Conservation (phyloP, 2,113 vertebrate species). For the Romanogobio albipinnatus region DNA sequence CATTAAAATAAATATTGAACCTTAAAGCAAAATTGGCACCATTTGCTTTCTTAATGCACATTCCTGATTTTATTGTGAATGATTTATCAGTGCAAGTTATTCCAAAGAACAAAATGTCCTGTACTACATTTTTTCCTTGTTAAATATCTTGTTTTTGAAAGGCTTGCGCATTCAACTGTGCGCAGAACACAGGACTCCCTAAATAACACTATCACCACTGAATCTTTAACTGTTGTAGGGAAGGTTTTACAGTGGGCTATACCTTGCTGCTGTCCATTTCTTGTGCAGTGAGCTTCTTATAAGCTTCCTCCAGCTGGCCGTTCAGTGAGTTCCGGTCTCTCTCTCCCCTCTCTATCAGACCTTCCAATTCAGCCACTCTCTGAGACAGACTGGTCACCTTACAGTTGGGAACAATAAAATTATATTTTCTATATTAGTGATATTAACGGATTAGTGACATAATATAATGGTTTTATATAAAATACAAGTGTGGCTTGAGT, state of each 20-base stretch:
- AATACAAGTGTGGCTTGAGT: neutral
- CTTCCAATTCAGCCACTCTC: constrained; percentile 81
- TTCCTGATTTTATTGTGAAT: neutral
- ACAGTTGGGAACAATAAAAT: neutral
- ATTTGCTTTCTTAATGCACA: neutral
- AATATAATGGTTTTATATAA: neutral
- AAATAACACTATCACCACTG: neutral
- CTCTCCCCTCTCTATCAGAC: constrained; percentile 76
- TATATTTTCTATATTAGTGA: neutral
- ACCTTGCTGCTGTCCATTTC: constrained; percentile 86
- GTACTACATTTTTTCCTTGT: neutral
- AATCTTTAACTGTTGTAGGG: neutral
- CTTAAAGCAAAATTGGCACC: neutral
- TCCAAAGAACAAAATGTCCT: neutral
- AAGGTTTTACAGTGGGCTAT: constrained; percentile 11
- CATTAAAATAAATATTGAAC: neutral
- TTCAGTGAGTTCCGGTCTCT: constrained; percentile 82
- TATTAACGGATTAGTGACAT: neutral
- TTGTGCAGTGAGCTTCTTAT: constrained; percentile 74
- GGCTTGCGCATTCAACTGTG: no score
- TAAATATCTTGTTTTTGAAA: neutral
- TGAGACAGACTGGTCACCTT: constrained; percentile 83
- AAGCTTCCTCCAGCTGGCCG: constrained; percentile 82
- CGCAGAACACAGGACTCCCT: no score
- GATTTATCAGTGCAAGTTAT: neutral